A percentile compares a stretch with the other conserved stretches of the same genome.
Evolutionary conservation across 2,888 invertebrate species (phyloP).

Genomic region (Drosophila melanosoma): DNA sequence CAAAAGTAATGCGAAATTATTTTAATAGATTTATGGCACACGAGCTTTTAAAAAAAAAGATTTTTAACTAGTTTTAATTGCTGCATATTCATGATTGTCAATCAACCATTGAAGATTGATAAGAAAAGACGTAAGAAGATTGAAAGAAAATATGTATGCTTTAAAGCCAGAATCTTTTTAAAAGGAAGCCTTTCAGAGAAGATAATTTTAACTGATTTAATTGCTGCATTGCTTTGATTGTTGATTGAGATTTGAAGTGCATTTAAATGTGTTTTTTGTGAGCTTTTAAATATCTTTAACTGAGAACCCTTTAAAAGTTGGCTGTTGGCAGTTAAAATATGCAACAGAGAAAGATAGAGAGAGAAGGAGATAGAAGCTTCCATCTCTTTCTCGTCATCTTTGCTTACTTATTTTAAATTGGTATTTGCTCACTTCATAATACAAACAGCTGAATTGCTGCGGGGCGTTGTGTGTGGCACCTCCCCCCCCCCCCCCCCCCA

Average conservation of each 20-base stretch:
- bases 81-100: background rate
- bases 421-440: constrained; percentile 43
- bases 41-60: background rate
- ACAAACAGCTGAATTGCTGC: constrained; percentile 34
- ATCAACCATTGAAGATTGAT: background rate
- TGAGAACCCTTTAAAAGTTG: background rate
- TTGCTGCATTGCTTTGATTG: background rate
- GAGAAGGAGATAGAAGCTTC: too few relatives aligned
- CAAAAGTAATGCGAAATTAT: background rate
- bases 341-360: background rate
- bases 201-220: background rate
- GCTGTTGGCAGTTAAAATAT: background rate
- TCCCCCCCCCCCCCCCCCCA: constrained; percentile 31
- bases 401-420: background rate
- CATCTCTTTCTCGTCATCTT: too few relatives aligned
- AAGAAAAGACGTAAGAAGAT: background rate
- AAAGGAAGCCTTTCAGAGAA: background rate
- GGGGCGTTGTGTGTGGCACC: constrained; percentile 51
- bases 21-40: background rate
- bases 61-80: background rate
- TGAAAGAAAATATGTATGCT: background rate
- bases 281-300: background rate
- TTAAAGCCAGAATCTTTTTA: background rate
- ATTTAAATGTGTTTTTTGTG: background rate
- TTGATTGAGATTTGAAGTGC: background rate